Percentiles rank a stretch among this genome's conserved stretches.
phyloP scores from a whole-genome alignment of 2,113 vertebrate genomes.

The Heteronetta atricapilla region DNA sequence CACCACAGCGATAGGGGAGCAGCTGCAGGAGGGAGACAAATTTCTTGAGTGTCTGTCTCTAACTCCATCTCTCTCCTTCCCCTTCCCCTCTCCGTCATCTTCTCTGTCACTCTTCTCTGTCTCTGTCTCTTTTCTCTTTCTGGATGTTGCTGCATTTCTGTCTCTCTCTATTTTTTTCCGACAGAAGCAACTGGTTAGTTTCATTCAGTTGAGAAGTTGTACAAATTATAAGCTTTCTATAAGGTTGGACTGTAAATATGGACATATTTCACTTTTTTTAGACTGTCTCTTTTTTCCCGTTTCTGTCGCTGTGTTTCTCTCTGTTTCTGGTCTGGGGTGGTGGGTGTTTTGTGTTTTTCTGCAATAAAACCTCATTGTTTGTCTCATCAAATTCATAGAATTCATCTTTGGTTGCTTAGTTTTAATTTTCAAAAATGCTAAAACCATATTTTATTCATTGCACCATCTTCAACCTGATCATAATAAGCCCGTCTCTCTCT shows the following conservation, averaged over 20 bases:
- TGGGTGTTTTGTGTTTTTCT: slow-evolving; percentile 55
- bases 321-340: slow-evolving; percentile 45
- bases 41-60: slow-evolving; percentile 59
- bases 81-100: slow-evolving; percentile 70
- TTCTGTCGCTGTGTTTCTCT: slow-evolving; percentile 24
- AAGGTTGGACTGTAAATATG: slow-evolving; percentile 8
- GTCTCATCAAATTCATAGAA: slow-evolving; percentile 65
- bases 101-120: slow-evolving; percentile 70
- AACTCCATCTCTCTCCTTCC: slow-evolving; percentile 75
- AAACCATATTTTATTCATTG: slow-evolving; percentile 54
- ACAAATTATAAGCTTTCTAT: slow-evolving; percentile 48
- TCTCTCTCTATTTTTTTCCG: slow-evolving; percentile 57
- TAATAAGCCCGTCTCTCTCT: slow-evolving; percentile 48
- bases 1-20: slow-evolving; percentile 37
- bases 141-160: slow-evolving; percentile 56
- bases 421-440: slow-evolving; percentile 59
- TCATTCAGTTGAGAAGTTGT: slow-evolving; percentile 58
- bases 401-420: slow-evolving; percentile 60
- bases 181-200: slow-evolving; percentile 84
- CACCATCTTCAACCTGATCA: slow-evolving; percentile 58
- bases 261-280: slow-evolving; percentile 30
- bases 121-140: slow-evolving; percentile 61
- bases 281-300: slow-evolving; percentile 29
- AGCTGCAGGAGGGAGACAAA: slow-evolving; percentile 58
- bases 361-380: slow-evolving; percentile 60